A percentile compares a stretch with the other conserved stretches of the same genome.
Conservation (phyloP, 2,113 vertebrate genomes). For the Siphamia tubifer region DNA sequence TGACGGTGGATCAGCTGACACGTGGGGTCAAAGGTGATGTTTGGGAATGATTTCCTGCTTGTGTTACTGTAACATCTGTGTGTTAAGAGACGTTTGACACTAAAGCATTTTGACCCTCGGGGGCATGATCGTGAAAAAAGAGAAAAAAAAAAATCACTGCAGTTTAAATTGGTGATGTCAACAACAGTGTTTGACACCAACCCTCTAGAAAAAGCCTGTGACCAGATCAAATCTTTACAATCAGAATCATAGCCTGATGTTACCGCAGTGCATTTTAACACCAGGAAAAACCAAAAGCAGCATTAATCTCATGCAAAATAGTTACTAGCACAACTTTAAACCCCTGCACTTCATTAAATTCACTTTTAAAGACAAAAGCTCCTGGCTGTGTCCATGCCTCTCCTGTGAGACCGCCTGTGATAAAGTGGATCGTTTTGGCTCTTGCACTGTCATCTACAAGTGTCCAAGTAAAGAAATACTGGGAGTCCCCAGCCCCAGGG, state of each 20-base stretch:
- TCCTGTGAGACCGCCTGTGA: slow-evolving; percentile 55
- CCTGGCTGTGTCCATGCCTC: slow-evolving; percentile 4
- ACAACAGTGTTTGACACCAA: slow-evolving; percentile 70
- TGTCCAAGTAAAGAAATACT: slow-evolving; percentile 66
- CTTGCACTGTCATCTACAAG: slow-evolving; percentile 68
- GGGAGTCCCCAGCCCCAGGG: slow-evolving; percentile 64
- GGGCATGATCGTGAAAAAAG: slow-evolving; percentile 54
- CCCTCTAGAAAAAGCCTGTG: slow-evolving; percentile 19
- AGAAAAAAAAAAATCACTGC: slow-evolving; percentile 54
- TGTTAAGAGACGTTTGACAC: slow-evolving; percentile 86
- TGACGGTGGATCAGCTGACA: slow-evolving; percentile 93
- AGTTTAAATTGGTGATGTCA: slow-evolving; percentile 76
- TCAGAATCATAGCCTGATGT: neutral
- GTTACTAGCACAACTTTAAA: slow-evolving; percentile 21
- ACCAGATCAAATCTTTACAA: neutral
- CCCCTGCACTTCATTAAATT: slow-evolving; percentile 45
- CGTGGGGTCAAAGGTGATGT: slow-evolving; percentile 88
- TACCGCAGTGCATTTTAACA: neutral
- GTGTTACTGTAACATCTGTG: slow-evolving; percentile 99
- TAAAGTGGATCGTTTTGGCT: slow-evolving; percentile 67
- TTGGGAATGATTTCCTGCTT: slow-evolving; percentile 89
- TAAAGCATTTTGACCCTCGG: slow-evolving; percentile 84
- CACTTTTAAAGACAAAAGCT: slow-evolving; percentile 55
- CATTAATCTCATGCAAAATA: slow-evolving; percentile 17
- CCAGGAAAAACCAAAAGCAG: neutral